These are phyloP conservation scores for Mobula hypostoma DNA, from an alignment of 2,113 vertebrate species.

Conservation along the genomic window DNA sequence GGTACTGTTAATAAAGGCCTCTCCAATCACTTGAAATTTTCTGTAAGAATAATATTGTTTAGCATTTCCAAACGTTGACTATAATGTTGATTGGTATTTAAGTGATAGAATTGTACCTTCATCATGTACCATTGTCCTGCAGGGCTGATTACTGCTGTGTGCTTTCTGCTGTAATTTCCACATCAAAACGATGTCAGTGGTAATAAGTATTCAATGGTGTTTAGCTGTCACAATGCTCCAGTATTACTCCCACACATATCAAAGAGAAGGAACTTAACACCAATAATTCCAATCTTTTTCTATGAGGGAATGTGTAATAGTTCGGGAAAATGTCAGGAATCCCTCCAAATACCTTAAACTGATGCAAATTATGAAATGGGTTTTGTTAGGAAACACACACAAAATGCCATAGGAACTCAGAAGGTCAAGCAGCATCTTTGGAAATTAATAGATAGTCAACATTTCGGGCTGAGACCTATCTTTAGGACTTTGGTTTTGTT, in stretches of 20 bases:
- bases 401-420: too few species aligned
- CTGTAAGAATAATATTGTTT: neutral
- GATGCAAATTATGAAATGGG: neutral
- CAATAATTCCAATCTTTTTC: conserved; percentile 30
- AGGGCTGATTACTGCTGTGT: conserved; percentile 23
- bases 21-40: neutral
- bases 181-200: conserved; percentile 8
- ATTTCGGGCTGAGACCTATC: too few species aligned
- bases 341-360: neutral
- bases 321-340: neutral
- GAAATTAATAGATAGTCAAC: too few species aligned
- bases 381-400: neutral
- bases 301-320: neutral
- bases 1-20: neutral
- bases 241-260: conserved; percentile 29
- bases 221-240: conserved; percentile 11
- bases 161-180: neutral
- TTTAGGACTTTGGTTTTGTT: neutral
- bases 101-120: neutral
- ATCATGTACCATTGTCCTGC: neutral
- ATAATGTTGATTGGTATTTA: neutral
- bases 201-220: conserved; percentile 14
- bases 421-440: too few species aligned
- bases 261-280: neutral
- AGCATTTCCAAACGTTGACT: conserved; percentile 9